Evolutionary conservation across 2,113 vertebrate species (phyloP).

Genomic region (Saccopteryx leptura): DNA sequence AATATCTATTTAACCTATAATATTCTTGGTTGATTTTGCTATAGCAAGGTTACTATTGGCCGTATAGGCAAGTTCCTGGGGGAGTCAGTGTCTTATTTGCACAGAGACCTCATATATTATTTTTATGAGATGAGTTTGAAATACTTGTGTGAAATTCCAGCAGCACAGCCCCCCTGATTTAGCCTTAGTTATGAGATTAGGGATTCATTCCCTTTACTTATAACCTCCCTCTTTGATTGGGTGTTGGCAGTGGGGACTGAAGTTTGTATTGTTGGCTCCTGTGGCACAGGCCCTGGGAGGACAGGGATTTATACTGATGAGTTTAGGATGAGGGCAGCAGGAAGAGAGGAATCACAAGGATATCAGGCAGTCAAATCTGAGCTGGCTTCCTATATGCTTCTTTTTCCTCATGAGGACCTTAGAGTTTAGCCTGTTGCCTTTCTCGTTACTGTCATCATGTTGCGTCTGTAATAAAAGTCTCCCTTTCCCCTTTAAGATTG

Average conservation of each 20-base stretch:
- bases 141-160: constrained; percentile 21
- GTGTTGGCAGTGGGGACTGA: not conserved
- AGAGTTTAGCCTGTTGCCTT: not conserved
- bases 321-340: not conserved
- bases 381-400: not conserved
- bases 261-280: not conserved
- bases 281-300: not conserved
- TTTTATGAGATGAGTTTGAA: constrained; percentile 41
- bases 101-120: not conserved
- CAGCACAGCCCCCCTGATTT: not conserved
- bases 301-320: not conserved
- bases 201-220: not conserved
- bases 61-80: not conserved
- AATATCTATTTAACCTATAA: not conserved
- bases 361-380: constrained; percentile 33
- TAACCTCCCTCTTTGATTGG: not conserved
- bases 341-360: not conserved
- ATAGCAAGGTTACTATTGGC: not conserved
- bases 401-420: not conserved
- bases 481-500: constrained; percentile 26
- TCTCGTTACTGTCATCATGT: not conserved
- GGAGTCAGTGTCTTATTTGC: not conserved
- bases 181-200: not conserved
- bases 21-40: not conserved
- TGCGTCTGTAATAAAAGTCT: not conserved